Base-by-base conservation (phyloP, 1,140 invertebrate species). In the Drosophila eugracilis region DNA sequence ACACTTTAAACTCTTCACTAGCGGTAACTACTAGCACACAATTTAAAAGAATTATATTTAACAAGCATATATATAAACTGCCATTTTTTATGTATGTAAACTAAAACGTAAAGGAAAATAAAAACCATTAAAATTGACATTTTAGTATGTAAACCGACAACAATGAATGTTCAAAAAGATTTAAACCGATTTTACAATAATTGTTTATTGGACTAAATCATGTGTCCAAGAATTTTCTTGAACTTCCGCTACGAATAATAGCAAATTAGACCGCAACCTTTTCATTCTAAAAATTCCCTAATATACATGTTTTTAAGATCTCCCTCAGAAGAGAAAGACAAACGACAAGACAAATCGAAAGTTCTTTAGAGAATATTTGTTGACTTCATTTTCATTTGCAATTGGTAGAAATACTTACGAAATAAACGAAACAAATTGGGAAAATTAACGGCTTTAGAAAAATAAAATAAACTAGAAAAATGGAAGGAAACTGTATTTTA, bases 81-180 rank as follows among this genome's bases (percentile, higher is more conserved):
- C 83, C 84, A 88, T 88, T 88, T 89, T 86, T 63, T 84, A 88
- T 86, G 81, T 78, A 86, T 75, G 59, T 65, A 37, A 75, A 65
- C 52, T 53, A 50, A 53, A 75, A 59, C 24, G 34, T 48, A 48
- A 65, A 58, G 36, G 15, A 50, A 52, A 58, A 67, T 41, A 59
- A 58, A 26, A 75, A 71, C 44, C 36, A 52, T 49, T 47, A 62
- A 63, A 77, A 50, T 55, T 58, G 34, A 77, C 30, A 41, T 57
- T 71, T 84, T 70, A 78, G 58, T 66, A 70, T 70, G 59, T 47
- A 48, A 57, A 50, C 47, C 48, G 49, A 42, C 36, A 49, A 50
- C 36, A 28, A 54, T 32, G 42, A 72, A 74, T 52, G 44, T 36
- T 63, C 63, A 21, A 47, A 30, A 30, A 24, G 19, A 32, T 63